Conservation (phyloP, 2,888 invertebrate genomes). For the Sceliomorpha sp. region DNA sequence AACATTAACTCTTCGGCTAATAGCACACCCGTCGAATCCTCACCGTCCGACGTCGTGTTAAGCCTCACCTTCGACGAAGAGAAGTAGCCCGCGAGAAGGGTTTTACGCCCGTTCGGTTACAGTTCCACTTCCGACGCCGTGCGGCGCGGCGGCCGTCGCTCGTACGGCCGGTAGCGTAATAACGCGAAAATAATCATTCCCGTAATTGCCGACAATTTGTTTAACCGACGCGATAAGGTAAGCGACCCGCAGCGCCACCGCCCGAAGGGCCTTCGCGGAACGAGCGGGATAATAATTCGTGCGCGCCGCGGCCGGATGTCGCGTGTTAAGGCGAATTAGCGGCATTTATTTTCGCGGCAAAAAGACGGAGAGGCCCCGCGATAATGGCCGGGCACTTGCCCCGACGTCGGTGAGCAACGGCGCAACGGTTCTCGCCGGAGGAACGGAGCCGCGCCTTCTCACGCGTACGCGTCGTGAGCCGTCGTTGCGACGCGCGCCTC, state of each 20-base stretch:
- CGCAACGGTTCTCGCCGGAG: constrained; percentile 45
- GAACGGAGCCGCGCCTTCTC: constrained; percentile 30
- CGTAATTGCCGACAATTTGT: constrained; percentile 34
- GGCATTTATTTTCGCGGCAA: constrained; percentile 71
- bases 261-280: constrained; percentile 52
- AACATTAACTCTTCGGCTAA: too few species aligned
- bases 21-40: too few species aligned
- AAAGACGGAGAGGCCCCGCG: constrained; percentile 65
- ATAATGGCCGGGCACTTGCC: constrained; percentile 66
- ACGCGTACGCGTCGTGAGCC: too few species aligned
- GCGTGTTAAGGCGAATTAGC: constrained; percentile 72
- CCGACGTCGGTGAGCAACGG: constrained; percentile 54
- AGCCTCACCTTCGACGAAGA: too few species aligned
- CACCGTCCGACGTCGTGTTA: too few species aligned
- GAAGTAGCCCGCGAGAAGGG: too few species aligned
- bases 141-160: neutral
- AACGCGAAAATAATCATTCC: constrained; percentile 18
- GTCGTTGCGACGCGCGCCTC: too few species aligned
- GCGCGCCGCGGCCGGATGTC: constrained; percentile 65
- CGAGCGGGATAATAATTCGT: constrained; percentile 51
- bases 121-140: too few species aligned
- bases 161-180: neutral
- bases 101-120: too few species aligned
- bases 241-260: constrained; percentile 35
- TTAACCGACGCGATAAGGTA: constrained; percentile 8